Percentiles rank a stretch among this genome's conserved stretches.
These are phyloP conservation scores for Paratrypauchen microcephalus DNA, from an alignment of 2,797 vertebrate genomes.

Conservation along the genomic window DNA sequence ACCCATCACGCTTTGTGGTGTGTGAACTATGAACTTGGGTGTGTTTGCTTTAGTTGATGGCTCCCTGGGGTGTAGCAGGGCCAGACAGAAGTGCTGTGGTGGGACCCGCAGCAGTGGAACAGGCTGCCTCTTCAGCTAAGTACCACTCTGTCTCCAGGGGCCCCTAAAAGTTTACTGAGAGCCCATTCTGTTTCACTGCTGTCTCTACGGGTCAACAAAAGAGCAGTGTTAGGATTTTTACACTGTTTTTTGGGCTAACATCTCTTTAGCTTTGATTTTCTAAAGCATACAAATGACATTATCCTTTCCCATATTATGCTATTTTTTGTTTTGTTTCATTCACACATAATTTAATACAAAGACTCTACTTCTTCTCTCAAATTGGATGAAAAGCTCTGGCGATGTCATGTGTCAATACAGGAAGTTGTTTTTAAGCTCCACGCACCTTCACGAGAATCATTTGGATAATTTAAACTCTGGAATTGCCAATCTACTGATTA, in stretches of 20 bases:
- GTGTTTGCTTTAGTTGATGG: neutral
- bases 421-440: too few relatives aligned
- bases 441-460: too few relatives aligned
- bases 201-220: slow-evolving; percentile 4
- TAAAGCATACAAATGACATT: neutral
- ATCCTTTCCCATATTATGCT: too few relatives aligned
- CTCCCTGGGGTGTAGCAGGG: neutral
- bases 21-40: neutral
- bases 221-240: neutral
- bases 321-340: too few relatives aligned
- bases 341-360: too few relatives aligned
- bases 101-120: neutral
- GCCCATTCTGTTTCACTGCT: neutral
- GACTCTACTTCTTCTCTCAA: too few relatives aligned
- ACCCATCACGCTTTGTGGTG: neutral
- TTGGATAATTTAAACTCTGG: too few relatives aligned
- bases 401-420: too few relatives aligned
- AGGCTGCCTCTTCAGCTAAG: slow-evolving; percentile 1
- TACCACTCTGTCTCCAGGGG: neutral
- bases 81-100: neutral
- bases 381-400: too few relatives aligned
- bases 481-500: too few relatives aligned
- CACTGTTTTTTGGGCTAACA: neutral
- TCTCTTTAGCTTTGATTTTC: neutral
- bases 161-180: slow-evolving; percentile 11